phyloP scores from a whole-genome alignment of 2,797 vertebrate species.

The Argyrosomus regius region DNA sequence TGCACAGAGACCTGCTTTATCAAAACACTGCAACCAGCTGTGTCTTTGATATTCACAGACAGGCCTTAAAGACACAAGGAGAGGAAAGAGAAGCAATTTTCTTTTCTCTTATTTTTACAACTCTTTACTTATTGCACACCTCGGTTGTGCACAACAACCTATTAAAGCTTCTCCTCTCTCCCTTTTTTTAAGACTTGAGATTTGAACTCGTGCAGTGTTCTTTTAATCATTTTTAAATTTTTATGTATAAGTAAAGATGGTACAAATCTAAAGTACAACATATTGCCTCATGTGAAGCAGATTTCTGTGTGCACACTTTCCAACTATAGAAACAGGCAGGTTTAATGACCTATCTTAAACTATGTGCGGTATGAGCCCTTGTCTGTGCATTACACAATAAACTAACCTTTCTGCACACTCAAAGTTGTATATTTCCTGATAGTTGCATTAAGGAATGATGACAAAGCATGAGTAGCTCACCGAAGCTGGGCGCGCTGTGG shows the following conservation, averaged over 20 bases:
- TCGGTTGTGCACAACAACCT: slow-evolving; percentile 63
- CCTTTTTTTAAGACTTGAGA: slow-evolving; percentile 13
- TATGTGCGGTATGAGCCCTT: neutral
- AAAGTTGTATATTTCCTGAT: neutral
- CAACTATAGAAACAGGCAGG: neutral
- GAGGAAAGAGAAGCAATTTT: slow-evolving; percentile 68
- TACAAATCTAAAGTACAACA: slow-evolving; percentile 11
- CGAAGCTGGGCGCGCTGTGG: slow-evolving; percentile 98
- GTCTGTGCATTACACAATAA: neutral
- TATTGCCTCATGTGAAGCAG: neutral
- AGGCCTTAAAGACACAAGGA: slow-evolving; percentile 68
- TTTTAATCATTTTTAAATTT: too few relatives aligned
- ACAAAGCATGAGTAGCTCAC: slow-evolving; percentile 82
- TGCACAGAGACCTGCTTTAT: slow-evolving; percentile 89
- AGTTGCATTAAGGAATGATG: slow-evolving; percentile 1
- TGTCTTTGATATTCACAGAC: slow-evolving; percentile 93
- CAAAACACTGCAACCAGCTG: slow-evolving; percentile 93
- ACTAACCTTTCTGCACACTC: neutral
- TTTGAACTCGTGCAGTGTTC: neutral
- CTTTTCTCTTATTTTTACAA: slow-evolving; percentile 76
- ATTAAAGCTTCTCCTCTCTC: slow-evolving; percentile 52
- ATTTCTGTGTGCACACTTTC: neutral
- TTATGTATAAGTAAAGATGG: neutral
- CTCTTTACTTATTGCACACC: slow-evolving; percentile 76
- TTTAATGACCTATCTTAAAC: neutral